Conservation (phyloP, 2,113 vertebrate genomes). For the Scophthalmus maximus region DNA sequence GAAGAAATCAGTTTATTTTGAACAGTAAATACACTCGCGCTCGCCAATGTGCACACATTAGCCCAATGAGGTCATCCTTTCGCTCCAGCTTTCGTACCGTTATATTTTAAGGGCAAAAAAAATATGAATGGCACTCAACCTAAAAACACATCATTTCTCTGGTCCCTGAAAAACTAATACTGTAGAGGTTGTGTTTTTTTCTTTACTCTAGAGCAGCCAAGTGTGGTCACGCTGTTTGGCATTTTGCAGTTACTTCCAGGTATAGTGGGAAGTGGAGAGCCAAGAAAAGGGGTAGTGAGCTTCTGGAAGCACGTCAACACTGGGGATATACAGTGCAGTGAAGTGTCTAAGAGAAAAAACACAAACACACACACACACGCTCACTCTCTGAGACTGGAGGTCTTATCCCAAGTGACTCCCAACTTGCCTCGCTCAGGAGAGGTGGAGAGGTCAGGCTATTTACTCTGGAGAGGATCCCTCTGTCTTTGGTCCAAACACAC, state of each 20-base stretch:
- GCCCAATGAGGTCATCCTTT: slow-evolving; percentile 22
- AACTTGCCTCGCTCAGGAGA: slow-evolving; percentile 28
- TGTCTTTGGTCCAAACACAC: slow-evolving; percentile 13
- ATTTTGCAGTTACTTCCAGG: slow-evolving; percentile 8
- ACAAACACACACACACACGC: background rate
- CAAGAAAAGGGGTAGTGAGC: background rate
- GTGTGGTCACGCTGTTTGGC: slow-evolving; percentile 27
- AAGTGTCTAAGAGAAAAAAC: background rate
- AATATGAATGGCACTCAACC: slow-evolving; percentile 3
- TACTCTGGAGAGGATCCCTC: slow-evolving; percentile 26
- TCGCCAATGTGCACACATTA: slow-evolving; percentile 31
- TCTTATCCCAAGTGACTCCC: slow-evolving; percentile 21
- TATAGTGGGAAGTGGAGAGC: slow-evolving; percentile 7
- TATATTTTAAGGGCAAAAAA: slow-evolving; percentile 4
- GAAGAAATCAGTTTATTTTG: slow-evolving; percentile 35
- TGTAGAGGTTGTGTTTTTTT: slow-evolving; percentile 16
- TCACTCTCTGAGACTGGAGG: background rate
- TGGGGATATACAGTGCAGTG: background rate
- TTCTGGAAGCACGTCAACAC: background rate
- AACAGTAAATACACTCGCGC: slow-evolving; percentile 22
- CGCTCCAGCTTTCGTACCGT: slow-evolving; percentile 3
- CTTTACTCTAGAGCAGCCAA: slow-evolving; percentile 19
- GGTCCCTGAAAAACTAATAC: slow-evolving; percentile 21
- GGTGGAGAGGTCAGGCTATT: slow-evolving; percentile 26
- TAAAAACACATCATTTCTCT: slow-evolving; percentile 10